A percentile compares a stretch with the other conserved stretches of the same genome.
Evolutionary conservation across 2,888 invertebrate species (phyloP).

Genomic region (Sympetrum striolatum): DNA sequence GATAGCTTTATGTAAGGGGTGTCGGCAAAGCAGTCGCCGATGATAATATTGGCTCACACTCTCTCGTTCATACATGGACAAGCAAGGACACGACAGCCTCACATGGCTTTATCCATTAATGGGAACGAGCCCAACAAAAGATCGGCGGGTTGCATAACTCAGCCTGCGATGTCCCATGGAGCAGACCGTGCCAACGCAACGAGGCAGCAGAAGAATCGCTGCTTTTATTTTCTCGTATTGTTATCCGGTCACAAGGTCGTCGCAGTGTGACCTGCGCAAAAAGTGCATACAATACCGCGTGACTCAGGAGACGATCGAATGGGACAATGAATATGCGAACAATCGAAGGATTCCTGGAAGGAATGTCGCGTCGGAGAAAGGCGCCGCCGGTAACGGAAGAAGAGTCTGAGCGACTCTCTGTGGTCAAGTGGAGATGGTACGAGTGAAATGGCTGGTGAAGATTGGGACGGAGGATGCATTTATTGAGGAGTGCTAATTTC

Average conservation of each 20-base stretch:
- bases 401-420: too few relatives aligned
- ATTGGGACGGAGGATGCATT: too few relatives aligned
- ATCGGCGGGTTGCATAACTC: not conserved
- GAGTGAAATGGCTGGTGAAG: too few relatives aligned
- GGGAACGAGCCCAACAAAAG: not conserved
- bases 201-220: slow-evolving; percentile 4
- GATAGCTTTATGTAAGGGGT: not conserved
- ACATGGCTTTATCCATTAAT: not conserved
- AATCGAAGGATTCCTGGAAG: not conserved
- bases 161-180: not conserved
- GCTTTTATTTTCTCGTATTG: slow-evolving; percentile 12
- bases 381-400: not conserved
- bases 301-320: not conserved
- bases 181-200: not conserved
- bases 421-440: too few relatives aligned
- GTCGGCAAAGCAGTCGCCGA: not conserved
- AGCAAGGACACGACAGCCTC: not conserved
- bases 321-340: not conserved
- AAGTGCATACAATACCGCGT: slow-evolving; percentile 7
- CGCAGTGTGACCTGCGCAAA: slow-evolving; percentile 10
- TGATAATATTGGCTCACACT: not conserved
- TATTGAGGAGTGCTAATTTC: too few relatives aligned
- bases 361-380: not conserved
- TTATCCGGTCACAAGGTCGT: not conserved
- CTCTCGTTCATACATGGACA: not conserved